Conservation (phyloP, 2,888 invertebrate species). For the Yponomeuta evonymella region DNA sequence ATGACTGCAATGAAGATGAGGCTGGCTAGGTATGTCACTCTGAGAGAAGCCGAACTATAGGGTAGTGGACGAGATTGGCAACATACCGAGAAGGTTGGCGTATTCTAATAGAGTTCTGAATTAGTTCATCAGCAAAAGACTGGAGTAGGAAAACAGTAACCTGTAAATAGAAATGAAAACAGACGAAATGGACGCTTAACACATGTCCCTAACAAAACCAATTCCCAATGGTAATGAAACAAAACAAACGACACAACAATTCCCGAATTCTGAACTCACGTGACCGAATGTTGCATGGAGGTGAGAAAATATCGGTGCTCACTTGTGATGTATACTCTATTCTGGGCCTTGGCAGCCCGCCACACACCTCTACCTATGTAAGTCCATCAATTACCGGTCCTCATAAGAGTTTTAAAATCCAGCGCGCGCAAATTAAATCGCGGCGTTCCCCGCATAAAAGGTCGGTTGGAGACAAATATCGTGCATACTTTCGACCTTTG, state of each 20-base stretch:
- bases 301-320: slow-evolving; percentile 50
- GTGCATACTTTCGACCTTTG: no score
- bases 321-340: slow-evolving; percentile 35
- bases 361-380: slow-evolving; percentile 58
- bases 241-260: slow-evolving; percentile 2
- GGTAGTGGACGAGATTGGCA: no score
- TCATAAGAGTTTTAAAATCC: slow-evolving; percentile 6
- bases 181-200: background rate
- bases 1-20: no score
- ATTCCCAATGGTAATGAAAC: slow-evolving; percentile 9
- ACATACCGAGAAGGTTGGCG: no score
- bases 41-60: no score
- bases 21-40: no score
- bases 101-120: no score
- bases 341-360: slow-evolving; percentile 58
- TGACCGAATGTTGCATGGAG: slow-evolving; percentile 31
- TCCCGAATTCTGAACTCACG: slow-evolving; percentile 8
- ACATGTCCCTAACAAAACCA: background rate
- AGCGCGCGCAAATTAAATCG: background rate
- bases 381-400: slow-evolving; percentile 33
- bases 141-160: background rate
- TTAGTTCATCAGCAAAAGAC: background rate
- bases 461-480: background rate
- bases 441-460: background rate
- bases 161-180: background rate